A percentile compares a stretch with the other conserved stretches of the same genome.
phyloP scores from a whole-genome alignment of 1,140 invertebrate species.

The Trissolcus basalis region DNA sequence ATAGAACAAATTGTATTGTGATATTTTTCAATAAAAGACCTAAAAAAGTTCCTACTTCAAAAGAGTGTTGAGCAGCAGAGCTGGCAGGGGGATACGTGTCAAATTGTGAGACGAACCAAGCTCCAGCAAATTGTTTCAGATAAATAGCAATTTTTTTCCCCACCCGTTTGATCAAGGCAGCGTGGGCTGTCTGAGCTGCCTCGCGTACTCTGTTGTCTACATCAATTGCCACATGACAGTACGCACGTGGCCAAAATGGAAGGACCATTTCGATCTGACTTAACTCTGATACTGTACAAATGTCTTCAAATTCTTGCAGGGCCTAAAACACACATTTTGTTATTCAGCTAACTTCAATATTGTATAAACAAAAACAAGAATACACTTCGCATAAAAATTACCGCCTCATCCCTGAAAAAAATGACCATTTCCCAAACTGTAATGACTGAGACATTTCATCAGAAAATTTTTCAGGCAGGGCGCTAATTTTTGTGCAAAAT shows the following conservation, averaged over 20 bases:
- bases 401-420: too few relatives aligned
- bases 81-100: constrained; percentile 89
- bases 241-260: constrained; percentile 87
- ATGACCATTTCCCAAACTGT: too few relatives aligned
- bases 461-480: too few relatives aligned
- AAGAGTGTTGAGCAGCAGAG: constrained; percentile 82
- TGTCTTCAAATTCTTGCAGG: constrained; percentile 84
- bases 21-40: not conserved
- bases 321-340: too few relatives aligned
- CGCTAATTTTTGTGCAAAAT: too few relatives aligned
- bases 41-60: constrained; percentile 74
- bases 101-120: constrained; percentile 87
- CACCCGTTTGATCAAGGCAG: constrained; percentile 80
- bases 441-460: too few relatives aligned
- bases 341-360: too few relatives aligned
- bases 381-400: not conserved
- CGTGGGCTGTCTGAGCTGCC: constrained; percentile 82
- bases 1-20: too few relatives aligned
- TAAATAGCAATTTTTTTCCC: constrained; percentile 85
- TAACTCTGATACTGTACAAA: constrained; percentile 80
- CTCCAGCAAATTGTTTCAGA: constrained; percentile 84
- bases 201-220: constrained; percentile 88
- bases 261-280: constrained; percentile 81
- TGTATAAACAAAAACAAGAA: constrained; percentile 11
- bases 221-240: constrained; percentile 84